phyloP scores from a whole-genome alignment of 2,113 vertebrate genomes.

The Pogonocichla stellata region DNA sequence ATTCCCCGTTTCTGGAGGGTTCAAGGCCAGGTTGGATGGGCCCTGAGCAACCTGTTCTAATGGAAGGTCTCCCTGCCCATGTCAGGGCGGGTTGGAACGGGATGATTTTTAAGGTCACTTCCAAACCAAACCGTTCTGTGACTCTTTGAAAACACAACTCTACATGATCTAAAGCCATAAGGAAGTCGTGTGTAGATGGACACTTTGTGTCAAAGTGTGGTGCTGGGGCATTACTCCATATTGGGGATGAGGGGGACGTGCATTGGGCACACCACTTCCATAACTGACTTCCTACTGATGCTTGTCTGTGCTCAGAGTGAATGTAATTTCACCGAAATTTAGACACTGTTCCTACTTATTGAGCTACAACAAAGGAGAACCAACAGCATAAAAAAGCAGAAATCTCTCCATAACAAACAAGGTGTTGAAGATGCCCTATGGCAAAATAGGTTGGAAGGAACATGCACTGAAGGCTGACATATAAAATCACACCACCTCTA shows the following conservation, averaged over 20 bases:
- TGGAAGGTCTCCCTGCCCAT: not conserved
- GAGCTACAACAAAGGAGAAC: not conserved
- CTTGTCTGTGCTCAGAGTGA: not conserved
- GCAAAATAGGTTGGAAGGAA: not conserved
- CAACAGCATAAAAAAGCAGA: not conserved
- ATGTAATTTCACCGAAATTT: not conserved
- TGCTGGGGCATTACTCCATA: not conserved
- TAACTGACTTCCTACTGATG: not conserved
- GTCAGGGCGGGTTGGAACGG: accelerated
- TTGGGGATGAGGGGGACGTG: not conserved
- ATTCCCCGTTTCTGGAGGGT: not conserved
- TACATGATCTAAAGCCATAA: not conserved
- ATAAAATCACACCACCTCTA: not conserved
- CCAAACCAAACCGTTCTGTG: not conserved
- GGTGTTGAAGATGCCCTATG: not conserved
- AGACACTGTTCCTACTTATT: not conserved
- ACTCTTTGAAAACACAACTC: not conserved
- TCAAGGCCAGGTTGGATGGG: not conserved
- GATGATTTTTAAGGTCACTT: not conserved
- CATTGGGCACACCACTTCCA: not conserved
- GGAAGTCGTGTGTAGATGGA: not conserved
- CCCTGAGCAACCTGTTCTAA: not conserved
- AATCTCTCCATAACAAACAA: not conserved
- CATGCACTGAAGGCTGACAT: not conserved
- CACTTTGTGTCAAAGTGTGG: not conserved